Evolutionary conservation across 2,797 vertebrate species (phyloP).

Genomic region (Sitta carolinensis): DNA sequence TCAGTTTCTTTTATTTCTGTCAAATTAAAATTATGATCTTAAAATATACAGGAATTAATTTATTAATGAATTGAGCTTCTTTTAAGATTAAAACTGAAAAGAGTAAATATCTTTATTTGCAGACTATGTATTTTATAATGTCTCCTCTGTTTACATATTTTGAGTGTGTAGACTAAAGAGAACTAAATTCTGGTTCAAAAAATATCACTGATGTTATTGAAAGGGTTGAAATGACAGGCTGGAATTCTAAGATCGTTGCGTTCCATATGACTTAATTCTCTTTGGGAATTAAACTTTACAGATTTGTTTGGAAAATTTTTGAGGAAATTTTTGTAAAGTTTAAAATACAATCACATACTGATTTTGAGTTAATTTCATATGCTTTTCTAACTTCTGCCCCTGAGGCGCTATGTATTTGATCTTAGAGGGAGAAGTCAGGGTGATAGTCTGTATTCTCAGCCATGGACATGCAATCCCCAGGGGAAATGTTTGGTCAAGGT

Average conservation of each 20-base stretch:
- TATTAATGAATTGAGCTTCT: not conserved
- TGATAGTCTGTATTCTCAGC: not conserved
- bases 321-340: not conserved
- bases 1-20: not conserved
- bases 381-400: not conserved
- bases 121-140: not conserved
- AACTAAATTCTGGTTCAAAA: not conserved
- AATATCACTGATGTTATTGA: not conserved
- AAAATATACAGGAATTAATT: not conserved
- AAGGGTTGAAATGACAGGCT: not conserved
- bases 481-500: not conserved
- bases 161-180: not conserved
- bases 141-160: not conserved
- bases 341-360: not conserved
- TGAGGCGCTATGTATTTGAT: not conserved
- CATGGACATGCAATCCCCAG: fast-evolving
- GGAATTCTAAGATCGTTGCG: not conserved
- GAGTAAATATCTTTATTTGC: not conserved
- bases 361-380: not conserved
- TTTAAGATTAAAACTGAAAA: not conserved
- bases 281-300: not conserved
- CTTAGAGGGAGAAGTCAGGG: not conserved
- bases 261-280: not conserved
- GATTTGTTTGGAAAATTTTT: not conserved
- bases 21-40: not conserved